Evolutionary conservation across 2,888 invertebrate species (phyloP).

Genomic region (Ornithoptera alexandrae): DNA sequence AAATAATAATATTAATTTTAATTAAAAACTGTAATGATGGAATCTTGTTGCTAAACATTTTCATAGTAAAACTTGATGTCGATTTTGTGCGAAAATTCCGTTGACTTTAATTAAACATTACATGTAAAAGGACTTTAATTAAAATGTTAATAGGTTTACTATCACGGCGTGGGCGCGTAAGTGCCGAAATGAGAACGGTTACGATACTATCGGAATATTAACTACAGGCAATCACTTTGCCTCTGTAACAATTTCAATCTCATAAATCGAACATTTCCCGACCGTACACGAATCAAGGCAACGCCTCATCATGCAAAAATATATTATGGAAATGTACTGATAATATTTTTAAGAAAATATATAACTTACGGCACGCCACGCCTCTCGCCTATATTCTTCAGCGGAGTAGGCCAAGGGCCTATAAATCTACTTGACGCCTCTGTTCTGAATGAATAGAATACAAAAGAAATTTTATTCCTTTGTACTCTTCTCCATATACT

Average conservation of each 20-base stretch:
- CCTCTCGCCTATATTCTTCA: constrained; percentile 10
- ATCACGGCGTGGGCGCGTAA: constrained; percentile 38
- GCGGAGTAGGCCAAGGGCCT: constrained; percentile 20
- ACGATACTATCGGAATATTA: constrained; percentile 33
- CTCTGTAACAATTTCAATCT: constrained; percentile 25
- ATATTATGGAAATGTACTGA: not conserved
- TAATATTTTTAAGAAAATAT: constrained; percentile 1
- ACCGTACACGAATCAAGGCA: not conserved
- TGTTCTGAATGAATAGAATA: constrained; percentile 17
- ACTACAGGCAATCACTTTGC: constrained; percentile 29
- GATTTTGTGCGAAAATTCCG: constrained; percentile 6
- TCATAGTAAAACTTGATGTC: constrained; percentile 14
- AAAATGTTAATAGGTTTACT: constrained; percentile 50
- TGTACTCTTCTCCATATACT: constrained; percentile 13
- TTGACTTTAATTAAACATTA: constrained; percentile 28
- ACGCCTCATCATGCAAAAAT: too few relatives aligned
- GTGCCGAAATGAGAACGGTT: constrained; percentile 33
- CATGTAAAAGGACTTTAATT: constrained; percentile 42
- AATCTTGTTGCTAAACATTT: constrained; percentile 7
- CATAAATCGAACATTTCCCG: constrained; percentile 13
- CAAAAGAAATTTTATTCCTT: constrained; percentile 20
- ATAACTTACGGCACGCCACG: not conserved
- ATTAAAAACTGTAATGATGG: not conserved
- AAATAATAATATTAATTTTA: not conserved
- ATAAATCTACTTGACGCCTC: constrained; percentile 22